A percentile compares a stretch with the other conserved stretches of the same genome.
Conservation (phyloP, 2,888 invertebrate genomes). For the Eupithecia inturbata region DNA sequence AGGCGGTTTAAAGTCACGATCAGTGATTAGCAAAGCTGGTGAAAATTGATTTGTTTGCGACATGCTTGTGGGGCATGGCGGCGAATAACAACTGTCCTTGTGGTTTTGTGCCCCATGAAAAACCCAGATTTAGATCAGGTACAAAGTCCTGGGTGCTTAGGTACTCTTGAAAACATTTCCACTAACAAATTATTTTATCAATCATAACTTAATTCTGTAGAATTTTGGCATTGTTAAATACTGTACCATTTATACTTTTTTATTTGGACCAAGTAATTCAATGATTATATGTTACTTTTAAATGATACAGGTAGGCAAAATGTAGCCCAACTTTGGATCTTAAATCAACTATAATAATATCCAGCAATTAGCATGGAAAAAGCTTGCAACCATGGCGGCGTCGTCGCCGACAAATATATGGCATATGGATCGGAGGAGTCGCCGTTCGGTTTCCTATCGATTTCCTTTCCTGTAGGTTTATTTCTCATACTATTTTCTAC, state of each 20-base stretch:
- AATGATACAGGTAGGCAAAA: background rate
- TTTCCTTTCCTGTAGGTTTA: constrained; percentile 25
- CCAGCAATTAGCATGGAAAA: constrained; percentile 21
- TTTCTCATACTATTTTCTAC: constrained; percentile 30
- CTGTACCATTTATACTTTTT: too few relatives aligned
- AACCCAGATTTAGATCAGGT: background rate
- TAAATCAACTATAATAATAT: background rate
- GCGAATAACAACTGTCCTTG: background rate
- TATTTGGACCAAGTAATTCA: background rate
- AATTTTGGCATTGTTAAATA: background rate
- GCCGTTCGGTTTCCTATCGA: constrained; percentile 7
- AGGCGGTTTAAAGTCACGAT: constrained; percentile 40
- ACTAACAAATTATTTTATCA: too few relatives aligned
- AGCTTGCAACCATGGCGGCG: constrained; percentile 19
- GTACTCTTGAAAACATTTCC: too few relatives aligned
- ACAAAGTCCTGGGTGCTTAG: background rate
- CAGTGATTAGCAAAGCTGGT: constrained; percentile 38
- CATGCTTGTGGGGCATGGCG: constrained; percentile 20
- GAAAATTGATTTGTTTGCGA: constrained; percentile 42
- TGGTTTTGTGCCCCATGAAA: background rate
- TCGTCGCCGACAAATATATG: constrained; percentile 4
- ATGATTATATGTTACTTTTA: background rate
- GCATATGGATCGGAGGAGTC: constrained; percentile 19
- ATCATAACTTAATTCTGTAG: background rate
- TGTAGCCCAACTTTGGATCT: background rate